phyloP scores from a whole-genome alignment of 2,113 vertebrate species.

The Protobothrops mucrosquamatus region DNA sequence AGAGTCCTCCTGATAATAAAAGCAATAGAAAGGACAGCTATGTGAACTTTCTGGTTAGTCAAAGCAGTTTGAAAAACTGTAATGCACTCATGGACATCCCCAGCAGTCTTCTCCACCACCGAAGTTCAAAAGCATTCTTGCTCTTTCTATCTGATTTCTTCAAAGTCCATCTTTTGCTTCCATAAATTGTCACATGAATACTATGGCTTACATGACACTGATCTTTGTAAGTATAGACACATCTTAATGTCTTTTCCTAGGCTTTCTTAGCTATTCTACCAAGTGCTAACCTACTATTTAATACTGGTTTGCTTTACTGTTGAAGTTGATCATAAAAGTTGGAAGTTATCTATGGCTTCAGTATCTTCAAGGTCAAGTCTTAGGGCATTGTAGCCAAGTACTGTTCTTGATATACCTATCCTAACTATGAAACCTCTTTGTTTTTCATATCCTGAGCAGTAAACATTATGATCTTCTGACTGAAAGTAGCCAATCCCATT shows the following conservation, averaged over 20 bases:
- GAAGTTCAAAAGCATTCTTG: not conserved
- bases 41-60: not conserved
- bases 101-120: not conserved
- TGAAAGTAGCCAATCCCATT: not conserved
- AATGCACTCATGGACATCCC: not conserved
- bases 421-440: not conserved
- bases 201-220: not conserved
- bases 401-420: not conserved
- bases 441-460: not conserved
- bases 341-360: not conserved
- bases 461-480: not conserved
- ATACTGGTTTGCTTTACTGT: not conserved
- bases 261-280: not conserved
- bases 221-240: not conserved
- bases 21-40: not conserved
- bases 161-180: not conserved
- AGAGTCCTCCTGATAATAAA: not conserved
- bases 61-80: not conserved
- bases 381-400: not conserved
- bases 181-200: not conserved
- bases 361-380: not conserved
- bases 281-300: not conserved
- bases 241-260: not conserved
- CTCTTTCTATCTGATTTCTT: not conserved
- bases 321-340: not conserved